Evolutionary conservation across 2,797 vertebrate species (phyloP).

Genomic region (Pelobates cultripes): DNA sequence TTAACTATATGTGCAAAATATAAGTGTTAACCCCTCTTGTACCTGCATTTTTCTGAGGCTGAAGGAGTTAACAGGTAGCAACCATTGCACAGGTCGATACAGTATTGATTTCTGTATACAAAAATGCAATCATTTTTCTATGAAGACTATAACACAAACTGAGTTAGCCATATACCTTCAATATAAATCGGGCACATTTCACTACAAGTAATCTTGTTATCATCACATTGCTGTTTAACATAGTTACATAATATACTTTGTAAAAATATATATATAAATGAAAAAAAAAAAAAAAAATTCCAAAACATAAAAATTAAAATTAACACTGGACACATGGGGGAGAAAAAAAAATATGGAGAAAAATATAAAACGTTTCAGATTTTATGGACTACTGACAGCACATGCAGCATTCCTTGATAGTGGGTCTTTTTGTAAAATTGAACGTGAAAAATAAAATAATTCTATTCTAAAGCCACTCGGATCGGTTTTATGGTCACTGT

Average conservation of each 20-base stretch:
- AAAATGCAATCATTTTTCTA: slow-evolving; percentile 60
- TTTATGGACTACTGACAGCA: slow-evolving; percentile 73
- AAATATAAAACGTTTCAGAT: slow-evolving; percentile 74
- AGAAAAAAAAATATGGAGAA: slow-evolving; percentile 64
- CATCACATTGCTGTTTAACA: slow-evolving; percentile 56
- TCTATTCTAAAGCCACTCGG: slow-evolving; percentile 59
- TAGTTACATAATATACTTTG: slow-evolving; percentile 27
- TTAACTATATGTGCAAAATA: slow-evolving; percentile 51
- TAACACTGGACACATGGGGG: slow-evolving; percentile 70
- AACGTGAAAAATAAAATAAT: slow-evolving; percentile 12
- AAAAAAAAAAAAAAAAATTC: background rate
- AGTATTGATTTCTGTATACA: slow-evolving; percentile 54
- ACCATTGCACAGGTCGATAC: slow-evolving; percentile 60
- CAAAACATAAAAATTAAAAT: slow-evolving; percentile 6
- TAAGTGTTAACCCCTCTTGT: slow-evolving; percentile 12
- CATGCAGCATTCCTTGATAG: slow-evolving; percentile 87
- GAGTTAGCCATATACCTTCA: slow-evolving; percentile 63
- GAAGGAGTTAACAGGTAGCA: slow-evolving; percentile 5
- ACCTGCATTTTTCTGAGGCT: background rate
- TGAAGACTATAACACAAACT: slow-evolving; percentile 63
- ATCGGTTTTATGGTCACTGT: slow-evolving; percentile 43
- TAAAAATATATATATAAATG: background rate
- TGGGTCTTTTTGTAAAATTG: slow-evolving; percentile 86
- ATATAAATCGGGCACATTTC: slow-evolving; percentile 63
- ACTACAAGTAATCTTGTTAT: slow-evolving; percentile 61